Conservation (phyloP, 2,797 vertebrate species). For the Myotis vivesi region DNA sequence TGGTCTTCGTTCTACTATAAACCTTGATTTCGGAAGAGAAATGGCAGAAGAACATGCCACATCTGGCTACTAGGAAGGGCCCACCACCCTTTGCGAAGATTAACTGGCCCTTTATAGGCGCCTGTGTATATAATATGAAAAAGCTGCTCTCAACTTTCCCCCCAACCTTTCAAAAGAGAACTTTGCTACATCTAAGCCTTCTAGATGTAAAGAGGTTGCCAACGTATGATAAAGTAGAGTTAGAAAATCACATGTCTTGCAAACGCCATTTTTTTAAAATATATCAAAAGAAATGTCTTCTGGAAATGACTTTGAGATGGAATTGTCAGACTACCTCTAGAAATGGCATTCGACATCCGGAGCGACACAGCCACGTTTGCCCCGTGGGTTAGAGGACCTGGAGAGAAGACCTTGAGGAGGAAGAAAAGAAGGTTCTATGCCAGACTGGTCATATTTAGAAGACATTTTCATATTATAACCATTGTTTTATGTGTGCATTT, state of each 20-base stretch:
- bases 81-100: background rate
- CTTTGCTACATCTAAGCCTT: background rate
- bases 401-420: background rate
- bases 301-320: slow-evolving; percentile 38
- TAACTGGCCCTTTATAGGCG: slow-evolving; percentile 15
- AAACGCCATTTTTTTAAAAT: background rate
- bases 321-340: background rate
- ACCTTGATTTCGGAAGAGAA: background rate
- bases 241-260: background rate
- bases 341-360: background rate
- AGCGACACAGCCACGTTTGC: background rate
- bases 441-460: background rate
- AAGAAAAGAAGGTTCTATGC: background rate
- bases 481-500: slow-evolving; percentile 3
- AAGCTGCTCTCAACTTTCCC: slow-evolving; percentile 67
- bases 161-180: slow-evolving; percentile 20
- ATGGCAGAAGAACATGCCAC: no score
- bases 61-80: background rate
- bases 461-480: background rate
- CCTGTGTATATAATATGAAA: slow-evolving; percentile 65
- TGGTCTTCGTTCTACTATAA: background rate
- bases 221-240: slow-evolving; percentile 27
- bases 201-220: slow-evolving; percentile 24
- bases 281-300: background rate
- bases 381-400: background rate